These are phyloP conservation scores for Corythaeola cristata DNA, from an alignment of 2,113 vertebrate species.

Conservation along the genomic window DNA sequence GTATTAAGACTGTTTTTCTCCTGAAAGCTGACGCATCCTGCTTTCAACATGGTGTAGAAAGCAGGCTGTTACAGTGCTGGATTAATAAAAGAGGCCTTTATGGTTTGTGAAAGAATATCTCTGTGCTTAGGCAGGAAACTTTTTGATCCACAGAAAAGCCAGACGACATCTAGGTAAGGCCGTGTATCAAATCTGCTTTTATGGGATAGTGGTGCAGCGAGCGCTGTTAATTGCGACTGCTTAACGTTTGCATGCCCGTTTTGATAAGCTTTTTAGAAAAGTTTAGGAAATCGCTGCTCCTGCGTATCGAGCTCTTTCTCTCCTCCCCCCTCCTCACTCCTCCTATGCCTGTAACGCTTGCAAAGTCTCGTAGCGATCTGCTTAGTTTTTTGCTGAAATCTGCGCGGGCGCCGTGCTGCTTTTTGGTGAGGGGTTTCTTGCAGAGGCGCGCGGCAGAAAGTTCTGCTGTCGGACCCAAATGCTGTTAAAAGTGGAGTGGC, in stretches of 20 bases:
- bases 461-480: slow-evolving; percentile 62
- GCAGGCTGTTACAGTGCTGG: slow-evolving; percentile 73
- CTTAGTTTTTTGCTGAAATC: background rate
- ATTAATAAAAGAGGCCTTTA: slow-evolving; percentile 81
- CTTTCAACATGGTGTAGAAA: slow-evolving; percentile 67
- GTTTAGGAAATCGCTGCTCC: slow-evolving; percentile 59
- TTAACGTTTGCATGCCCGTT: slow-evolving; percentile 57
- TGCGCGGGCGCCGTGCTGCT: background rate
- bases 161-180: slow-evolving; percentile 83
- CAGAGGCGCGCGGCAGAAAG: slow-evolving; percentile 16
- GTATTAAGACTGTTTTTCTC: slow-evolving; percentile 72
- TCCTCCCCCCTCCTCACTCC: slow-evolving; percentile 47
- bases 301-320: slow-evolving; percentile 30
- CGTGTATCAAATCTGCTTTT: slow-evolving; percentile 70
- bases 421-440: slow-evolving; percentile 23
- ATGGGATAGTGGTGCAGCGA: slow-evolving; percentile 34
- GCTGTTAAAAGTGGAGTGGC: slow-evolving; percentile 55
- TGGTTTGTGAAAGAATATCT: slow-evolving; percentile 82
- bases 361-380: slow-evolving; percentile 17
- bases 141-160: slow-evolving; percentile 81
- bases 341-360: slow-evolving; percentile 60
- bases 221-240: slow-evolving; percentile 29
- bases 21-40: slow-evolving; percentile 70
- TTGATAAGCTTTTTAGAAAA: slow-evolving; percentile 60
- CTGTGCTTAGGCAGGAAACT: slow-evolving; percentile 81